Evolutionary conservation across 2,888 invertebrate genomes (phyloP).

Genomic region (Steinernema carpocapsae): DNA sequence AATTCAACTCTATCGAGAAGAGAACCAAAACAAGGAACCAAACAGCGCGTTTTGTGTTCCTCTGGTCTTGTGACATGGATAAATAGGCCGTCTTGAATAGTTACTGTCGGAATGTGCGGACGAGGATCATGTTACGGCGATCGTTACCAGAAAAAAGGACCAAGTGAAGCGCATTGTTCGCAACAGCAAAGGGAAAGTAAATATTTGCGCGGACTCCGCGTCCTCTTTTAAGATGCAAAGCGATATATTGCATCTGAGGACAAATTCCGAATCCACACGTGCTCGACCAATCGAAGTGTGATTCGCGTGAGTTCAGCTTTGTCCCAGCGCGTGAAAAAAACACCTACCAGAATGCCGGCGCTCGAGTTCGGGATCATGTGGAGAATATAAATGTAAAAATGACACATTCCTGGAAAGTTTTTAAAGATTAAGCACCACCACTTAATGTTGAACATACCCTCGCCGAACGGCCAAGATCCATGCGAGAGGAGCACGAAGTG

Average conservation of each 20-base stretch:
- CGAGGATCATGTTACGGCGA: too few relatives aligned
- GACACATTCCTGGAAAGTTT: constrained; percentile 75
- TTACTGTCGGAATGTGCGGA: too few relatives aligned
- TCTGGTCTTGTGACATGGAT: too few relatives aligned
- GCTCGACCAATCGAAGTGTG: not conserved
- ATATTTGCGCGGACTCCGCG: not conserved
- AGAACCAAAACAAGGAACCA: too few relatives aligned
- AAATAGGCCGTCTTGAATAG: too few relatives aligned
- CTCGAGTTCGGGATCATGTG: constrained; percentile 84
- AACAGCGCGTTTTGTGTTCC: too few relatives aligned
- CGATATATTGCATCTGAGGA: not conserved
- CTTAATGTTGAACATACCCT: too few relatives aligned
- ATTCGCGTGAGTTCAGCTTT: not conserved
- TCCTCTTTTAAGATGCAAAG: not conserved
- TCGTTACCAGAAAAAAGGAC: too few relatives aligned
- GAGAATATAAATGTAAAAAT: constrained; percentile 88
- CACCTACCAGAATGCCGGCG: constrained; percentile 82
- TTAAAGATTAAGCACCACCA: too few relatives aligned
- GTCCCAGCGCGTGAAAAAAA: too few relatives aligned
- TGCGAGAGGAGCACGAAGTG: constrained; percentile 64
- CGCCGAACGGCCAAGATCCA: constrained; percentile 70
- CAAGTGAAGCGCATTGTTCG: not conserved
- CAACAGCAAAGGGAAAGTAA: not conserved
- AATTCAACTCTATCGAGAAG: too few relatives aligned
- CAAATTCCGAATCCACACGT: not conserved